Percentiles rank a stretch among this genome's conserved stretches.
phyloP scores from a whole-genome alignment of 2,113 vertebrate genomes.

The Casuarius casuarius region DNA sequence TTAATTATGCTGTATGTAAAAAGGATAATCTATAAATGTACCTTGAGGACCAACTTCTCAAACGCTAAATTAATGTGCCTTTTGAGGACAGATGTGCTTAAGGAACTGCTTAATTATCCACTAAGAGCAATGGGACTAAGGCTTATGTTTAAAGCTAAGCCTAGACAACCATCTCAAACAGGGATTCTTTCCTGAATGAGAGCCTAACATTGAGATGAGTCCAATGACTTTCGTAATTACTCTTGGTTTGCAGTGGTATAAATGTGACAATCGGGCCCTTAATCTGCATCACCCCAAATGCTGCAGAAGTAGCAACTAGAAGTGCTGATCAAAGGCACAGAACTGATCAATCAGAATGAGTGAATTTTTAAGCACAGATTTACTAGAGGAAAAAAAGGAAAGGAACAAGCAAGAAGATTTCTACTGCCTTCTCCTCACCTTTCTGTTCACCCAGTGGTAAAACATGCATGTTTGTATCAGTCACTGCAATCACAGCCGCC shows the following conservation, averaged over 20 bases:
- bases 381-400: not conserved
- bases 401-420: not conserved
- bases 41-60: not conserved
- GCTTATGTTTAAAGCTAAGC: not conserved
- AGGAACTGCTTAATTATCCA: not conserved
- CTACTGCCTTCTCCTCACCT: not conserved
- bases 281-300: not conserved
- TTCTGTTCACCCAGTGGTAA: not conserved
- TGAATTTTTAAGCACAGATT: not conserved
- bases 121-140: not conserved
- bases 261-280: not conserved
- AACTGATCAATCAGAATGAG: not conserved
- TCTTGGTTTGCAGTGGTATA: not conserved
- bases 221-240: not conserved
- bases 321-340: not conserved
- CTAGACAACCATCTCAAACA: not conserved
- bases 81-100: not conserved
- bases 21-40: not conserved
- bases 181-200: not conserved
- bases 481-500: not conserved
- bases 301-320: not conserved
- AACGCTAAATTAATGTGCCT: not conserved
- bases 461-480: conserved; percentile 12
- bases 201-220: not conserved
- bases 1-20: not conserved